A percentile compares a stretch with the other conserved stretches of the same genome.
These are phyloP conservation scores for Drosophila trapezifrons DNA, from an alignment of 1,140 invertebrate genomes.

Conservation along the genomic window DNA sequence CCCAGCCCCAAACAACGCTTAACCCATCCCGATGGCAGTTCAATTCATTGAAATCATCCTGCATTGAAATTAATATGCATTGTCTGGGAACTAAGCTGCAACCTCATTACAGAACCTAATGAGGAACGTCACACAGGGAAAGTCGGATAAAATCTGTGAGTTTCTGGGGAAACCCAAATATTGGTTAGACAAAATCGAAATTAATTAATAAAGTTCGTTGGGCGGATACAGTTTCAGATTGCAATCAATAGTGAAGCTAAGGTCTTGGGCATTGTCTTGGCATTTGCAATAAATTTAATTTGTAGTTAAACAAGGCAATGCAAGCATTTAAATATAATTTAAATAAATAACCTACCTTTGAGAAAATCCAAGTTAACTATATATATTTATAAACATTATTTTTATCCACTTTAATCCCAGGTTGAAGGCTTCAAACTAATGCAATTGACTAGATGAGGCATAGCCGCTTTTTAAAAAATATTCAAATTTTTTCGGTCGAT, in stretches of 20 bases:
- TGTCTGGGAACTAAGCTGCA: neutral
- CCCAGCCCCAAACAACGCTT: no score
- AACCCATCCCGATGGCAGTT: neutral
- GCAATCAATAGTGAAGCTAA: no score
- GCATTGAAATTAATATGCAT: neutral
- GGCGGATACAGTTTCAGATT: neutral
- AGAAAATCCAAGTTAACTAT: no score
- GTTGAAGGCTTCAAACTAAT: constrained; percentile 64
- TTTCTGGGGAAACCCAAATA: no score
- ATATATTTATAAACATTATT: no score
- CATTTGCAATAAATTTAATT: no score
- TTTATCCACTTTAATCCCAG: neutral
- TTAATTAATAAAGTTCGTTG: neutral
- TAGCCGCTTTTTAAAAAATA: constrained; percentile 63
- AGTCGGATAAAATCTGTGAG: no score
- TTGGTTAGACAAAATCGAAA: neutral
- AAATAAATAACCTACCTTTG: no score
- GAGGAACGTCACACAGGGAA: neutral
- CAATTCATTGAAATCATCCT: neutral
- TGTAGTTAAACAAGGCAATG: no score
- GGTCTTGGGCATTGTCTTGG: no score
- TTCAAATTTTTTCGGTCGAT: constrained; percentile 57
- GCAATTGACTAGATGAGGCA: constrained; percentile 84
- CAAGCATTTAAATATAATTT: no score
- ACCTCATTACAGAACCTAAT: neutral